A percentile compares a stretch with the other conserved stretches of the same genome.
phyloP scores from a whole-genome alignment of 2,888 invertebrate genomes.

The Coenonympha arcania region DNA sequence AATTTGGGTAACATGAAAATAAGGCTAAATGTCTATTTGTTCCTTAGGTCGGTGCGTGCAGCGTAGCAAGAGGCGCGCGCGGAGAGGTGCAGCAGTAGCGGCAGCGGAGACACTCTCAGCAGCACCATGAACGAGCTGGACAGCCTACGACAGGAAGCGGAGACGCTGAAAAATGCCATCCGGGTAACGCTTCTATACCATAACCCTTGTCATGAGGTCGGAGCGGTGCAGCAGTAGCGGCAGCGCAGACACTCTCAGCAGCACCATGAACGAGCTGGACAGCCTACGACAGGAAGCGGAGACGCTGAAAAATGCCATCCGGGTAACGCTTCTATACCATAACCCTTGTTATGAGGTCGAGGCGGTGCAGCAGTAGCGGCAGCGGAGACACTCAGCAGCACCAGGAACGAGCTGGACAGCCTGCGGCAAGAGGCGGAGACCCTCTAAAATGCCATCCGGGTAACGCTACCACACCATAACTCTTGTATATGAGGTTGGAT shows the following conservation, averaged over 20 bases:
- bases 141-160: constrained; percentile 98
- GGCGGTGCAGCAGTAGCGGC: constrained; percentile 33
- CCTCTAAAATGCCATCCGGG: constrained; percentile 98
- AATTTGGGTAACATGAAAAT: too few species aligned
- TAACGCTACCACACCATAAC: too few species aligned
- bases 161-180: constrained; percentile 99
- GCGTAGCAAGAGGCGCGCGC: constrained; percentile 33
- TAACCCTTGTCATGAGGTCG: too few species aligned
- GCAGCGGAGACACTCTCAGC: constrained; percentile 26
- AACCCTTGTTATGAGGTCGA: too few species aligned
- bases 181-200: too few species aligned
- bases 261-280: constrained; percentile 95
- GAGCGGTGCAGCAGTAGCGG: constrained; percentile 34
- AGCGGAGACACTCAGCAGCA: constrained; percentile 29
- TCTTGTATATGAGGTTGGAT: too few species aligned
- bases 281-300: constrained; percentile 99
- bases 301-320: constrained; percentile 98
- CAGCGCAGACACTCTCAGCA: constrained; percentile 26
- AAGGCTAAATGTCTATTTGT: too few species aligned
- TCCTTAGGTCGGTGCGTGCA: constrained; percentile 57
- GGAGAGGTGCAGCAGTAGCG: constrained; percentile 34
- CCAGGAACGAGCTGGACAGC: constrained; percentile 97
- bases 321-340: too few species aligned
- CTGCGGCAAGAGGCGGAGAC: constrained; percentile 99
- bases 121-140: constrained; percentile 94